Evolutionary conservation across 1,140 invertebrate species (phyloP).

Genomic region (Cyrtorhinus lividipennis): DNA sequence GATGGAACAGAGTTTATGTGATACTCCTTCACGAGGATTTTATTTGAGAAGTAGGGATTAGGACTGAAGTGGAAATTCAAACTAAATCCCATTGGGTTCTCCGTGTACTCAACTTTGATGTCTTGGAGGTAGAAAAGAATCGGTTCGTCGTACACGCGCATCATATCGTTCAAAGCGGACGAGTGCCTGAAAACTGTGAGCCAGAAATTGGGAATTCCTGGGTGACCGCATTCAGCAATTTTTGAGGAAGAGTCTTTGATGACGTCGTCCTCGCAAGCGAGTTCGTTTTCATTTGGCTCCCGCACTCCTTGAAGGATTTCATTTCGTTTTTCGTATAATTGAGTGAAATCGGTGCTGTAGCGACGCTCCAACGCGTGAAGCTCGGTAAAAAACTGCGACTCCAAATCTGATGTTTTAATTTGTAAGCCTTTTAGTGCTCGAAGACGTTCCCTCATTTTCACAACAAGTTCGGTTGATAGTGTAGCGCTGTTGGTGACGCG

Average conservation of each 20-base stretch:
- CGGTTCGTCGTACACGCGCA: not conserved
- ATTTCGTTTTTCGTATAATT: not conserved
- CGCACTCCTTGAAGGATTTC: not conserved
- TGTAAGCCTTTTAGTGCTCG: not conserved
- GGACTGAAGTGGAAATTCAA: not conserved
- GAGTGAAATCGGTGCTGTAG: not conserved
- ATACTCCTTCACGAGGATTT: not conserved
- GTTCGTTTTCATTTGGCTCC: not conserved
- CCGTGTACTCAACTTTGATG: not conserved
- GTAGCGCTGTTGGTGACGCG: not conserved
- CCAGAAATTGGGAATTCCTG: not conserved
- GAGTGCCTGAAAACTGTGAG: constrained; percentile 1
- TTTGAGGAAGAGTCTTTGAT: not conserved
- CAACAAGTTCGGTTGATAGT: not conserved
- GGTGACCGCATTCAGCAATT: not conserved
- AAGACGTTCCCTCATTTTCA: not conserved
- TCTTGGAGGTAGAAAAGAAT: not conserved
- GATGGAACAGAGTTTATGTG: not conserved
- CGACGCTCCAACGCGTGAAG: not conserved
- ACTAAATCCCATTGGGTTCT: not conserved
- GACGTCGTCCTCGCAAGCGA: not conserved
- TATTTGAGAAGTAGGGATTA: not conserved
- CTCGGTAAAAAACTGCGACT: not conserved
- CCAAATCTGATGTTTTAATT: not conserved
- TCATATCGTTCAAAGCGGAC: not conserved